These are phyloP conservation scores for Alligator sinensis DNA, from an alignment of 2,113 vertebrate genomes.

Conservation along the genomic window DNA sequence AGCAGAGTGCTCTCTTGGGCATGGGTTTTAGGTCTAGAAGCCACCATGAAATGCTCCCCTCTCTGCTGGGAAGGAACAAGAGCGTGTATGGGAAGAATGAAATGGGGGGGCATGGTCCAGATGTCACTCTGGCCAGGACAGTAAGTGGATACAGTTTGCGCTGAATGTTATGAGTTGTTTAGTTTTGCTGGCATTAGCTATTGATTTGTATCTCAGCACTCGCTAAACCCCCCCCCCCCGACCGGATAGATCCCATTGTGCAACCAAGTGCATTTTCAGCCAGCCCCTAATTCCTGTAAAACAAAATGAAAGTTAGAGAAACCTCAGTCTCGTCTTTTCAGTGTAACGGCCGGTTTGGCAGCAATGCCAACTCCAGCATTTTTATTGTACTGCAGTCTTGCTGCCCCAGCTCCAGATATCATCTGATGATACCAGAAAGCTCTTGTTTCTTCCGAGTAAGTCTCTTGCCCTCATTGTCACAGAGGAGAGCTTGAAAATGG, in stretches of 20 bases:
- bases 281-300: not conserved
- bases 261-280: not conserved
- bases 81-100: not conserved
- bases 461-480: rapidly evolving
- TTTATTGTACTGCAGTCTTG: not conserved
- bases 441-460: rapidly evolving
- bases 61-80: rapidly evolving
- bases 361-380: not conserved
- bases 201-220: rapidly evolving
- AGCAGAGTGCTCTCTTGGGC: not conserved
- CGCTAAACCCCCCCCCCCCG: not conserved
- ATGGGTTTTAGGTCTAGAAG: not conserved
- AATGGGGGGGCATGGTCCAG: not conserved
- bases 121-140: not conserved
- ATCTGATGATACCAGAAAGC: not conserved
- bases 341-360: not conserved
- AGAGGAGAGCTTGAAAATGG: not conserved
- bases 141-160: rapidly evolving
- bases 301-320: conserved; percentile 2
- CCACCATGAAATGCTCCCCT: not conserved
- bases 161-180: rapidly evolving
- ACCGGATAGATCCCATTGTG: not conserved
- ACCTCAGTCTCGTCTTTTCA: not conserved
- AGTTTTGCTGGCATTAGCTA: rapidly evolving
- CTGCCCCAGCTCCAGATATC: not conserved